Evolutionary conservation across 2,888 invertebrate species (phyloP).

Genomic region (Thereva unica): DNA sequence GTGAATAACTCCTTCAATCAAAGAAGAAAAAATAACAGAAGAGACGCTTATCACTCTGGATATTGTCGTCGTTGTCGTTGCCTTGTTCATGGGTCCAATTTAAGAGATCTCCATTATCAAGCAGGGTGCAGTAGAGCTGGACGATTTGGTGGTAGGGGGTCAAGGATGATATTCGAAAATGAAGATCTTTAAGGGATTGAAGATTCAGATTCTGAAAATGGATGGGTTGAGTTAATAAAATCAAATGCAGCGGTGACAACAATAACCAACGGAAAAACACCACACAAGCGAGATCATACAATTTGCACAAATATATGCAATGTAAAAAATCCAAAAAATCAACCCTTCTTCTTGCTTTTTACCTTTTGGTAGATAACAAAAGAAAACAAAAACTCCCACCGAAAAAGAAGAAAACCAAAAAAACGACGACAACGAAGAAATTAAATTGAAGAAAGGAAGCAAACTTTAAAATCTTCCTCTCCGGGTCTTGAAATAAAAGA

Average conservation of each 20-base stretch:
- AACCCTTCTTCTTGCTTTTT: constrained; percentile 22
- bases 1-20: too few relatives aligned
- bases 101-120: constrained; percentile 30
- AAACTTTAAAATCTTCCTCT: too few relatives aligned
- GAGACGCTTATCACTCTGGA: constrained; percentile 29
- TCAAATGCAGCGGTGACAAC: too few relatives aligned
- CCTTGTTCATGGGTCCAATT: constrained; percentile 30
- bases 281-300: not conserved
- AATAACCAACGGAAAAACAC: constrained; percentile 1
- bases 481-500: constrained; percentile 14
- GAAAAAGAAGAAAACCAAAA: constrained; percentile 6
- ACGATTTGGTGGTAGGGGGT: too few relatives aligned
- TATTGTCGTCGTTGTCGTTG: not conserved
- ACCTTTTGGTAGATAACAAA: constrained; percentile 15
- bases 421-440: constrained; percentile 14
- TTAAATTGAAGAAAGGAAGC: constrained; percentile 35
- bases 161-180: not conserved
- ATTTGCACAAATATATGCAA: not conserved
- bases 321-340: constrained; percentile 7
- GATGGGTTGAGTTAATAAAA: not conserved
- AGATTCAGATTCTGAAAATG: not conserved
- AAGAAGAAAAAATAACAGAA: not conserved
- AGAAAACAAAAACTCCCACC: not conserved
- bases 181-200: not conserved
- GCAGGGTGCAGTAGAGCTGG: not conserved